Evolutionary conservation across 2,888 invertebrate species (phyloP).

Genomic region (Acronicta psi): DNA sequence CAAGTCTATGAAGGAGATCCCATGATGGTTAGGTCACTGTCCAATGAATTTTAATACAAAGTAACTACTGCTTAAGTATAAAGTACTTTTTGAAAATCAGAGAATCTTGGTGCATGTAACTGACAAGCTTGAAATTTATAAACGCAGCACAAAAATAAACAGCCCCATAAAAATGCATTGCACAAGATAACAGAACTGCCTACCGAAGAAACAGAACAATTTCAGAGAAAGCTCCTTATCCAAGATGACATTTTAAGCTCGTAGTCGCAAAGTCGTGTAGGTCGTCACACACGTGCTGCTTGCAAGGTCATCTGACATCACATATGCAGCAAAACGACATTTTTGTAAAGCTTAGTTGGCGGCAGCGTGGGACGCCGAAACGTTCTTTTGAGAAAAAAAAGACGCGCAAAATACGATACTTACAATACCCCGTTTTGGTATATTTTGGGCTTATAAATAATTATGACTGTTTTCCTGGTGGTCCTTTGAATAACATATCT

Average conservation of each 20-base stretch:
- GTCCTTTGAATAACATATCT: constrained; percentile 38
- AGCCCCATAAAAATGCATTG: constrained; percentile 6
- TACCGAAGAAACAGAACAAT: constrained; percentile 16
- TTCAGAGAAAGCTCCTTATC: constrained; percentile 38
- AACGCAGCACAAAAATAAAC: neutral
- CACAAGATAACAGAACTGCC: constrained; percentile 7
- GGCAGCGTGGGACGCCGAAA: constrained; percentile 56
- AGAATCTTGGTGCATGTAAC: no score
- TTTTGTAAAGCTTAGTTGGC: constrained; percentile 56
- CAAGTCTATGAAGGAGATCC: no score
- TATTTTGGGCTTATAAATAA: constrained; percentile 47
- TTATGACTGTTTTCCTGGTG: constrained; percentile 51
- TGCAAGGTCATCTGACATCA: constrained; percentile 64
- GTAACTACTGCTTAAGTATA: no score
- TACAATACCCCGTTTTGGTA: constrained; percentile 42
- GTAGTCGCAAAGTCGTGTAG: constrained; percentile 52
- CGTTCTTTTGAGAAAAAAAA: constrained; percentile 51
- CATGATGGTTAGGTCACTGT: no score
- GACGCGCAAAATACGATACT: constrained; percentile 41
- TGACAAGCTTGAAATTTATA: neutral
- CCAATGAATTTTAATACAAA: no score
- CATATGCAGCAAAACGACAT: constrained; percentile 63
- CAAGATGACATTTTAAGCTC: constrained; percentile 19
- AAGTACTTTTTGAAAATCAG: no score
- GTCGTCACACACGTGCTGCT: constrained; percentile 49